Base-by-base conservation (phyloP, 2,113 vertebrate genomes). In the Myotis yumanensis region DNA sequence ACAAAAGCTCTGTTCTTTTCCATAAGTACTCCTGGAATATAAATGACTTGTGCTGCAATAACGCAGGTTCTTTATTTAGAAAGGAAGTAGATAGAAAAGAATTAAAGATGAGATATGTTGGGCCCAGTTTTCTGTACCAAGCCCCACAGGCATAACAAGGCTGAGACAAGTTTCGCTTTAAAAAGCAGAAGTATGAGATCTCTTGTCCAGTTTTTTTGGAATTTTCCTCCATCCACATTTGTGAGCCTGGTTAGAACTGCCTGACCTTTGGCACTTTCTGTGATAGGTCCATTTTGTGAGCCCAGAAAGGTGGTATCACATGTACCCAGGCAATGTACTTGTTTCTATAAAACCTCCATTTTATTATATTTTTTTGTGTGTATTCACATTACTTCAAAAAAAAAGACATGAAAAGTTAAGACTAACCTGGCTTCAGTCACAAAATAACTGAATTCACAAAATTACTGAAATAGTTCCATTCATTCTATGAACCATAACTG, bases 61-160 rank as follows among this genome's bases (percentile, higher is more conserved):
- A 84, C 71, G 93, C 48, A 11, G 28, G 52, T 75, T 10, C 35
- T 89, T 91, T 93, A 83, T 93, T 95, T 86, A 77, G n/a, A 89
- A 92, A 94, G 73, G 30, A 97, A 77, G 77, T 25, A 91, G 85
- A 94, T 59, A 51, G 90, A 69, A 87, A 95, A 94, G 37, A 97
- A 90, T 96, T 84, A 73, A 87, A 95, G 64, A 84, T 62, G 90
- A 95, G 46, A 66, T 71, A 22, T 84, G 71, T 94, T 79, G 95
- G 87, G 46, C n/a, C 91, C 68, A 86, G 69, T 30, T 81, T 77
- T 87, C 71, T 76, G 7, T 82, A 66, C 77, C 90, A 93, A 84
- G 76, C 71, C 77, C 87, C 54, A 91, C 30, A 40, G 87, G 73
- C 68, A 80, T 68, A 77, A 12, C 37, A 93, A 81, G n/a, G 62